Evolutionary conservation across 2,113 vertebrate genomes (phyloP).

Genomic region (Lasiurus borealis): DNA sequence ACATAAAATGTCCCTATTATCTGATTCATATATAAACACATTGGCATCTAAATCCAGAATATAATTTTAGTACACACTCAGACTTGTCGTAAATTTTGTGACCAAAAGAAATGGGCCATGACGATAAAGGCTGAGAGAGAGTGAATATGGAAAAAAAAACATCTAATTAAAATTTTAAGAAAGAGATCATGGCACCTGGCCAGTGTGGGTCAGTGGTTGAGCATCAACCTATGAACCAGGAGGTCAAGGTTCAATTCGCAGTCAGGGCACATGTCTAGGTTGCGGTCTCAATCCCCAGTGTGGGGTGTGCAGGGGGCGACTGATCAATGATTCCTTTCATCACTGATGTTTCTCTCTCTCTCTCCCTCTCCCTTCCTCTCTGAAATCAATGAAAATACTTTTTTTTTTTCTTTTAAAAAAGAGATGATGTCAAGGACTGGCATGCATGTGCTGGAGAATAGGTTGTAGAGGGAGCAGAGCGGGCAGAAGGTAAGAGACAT

Average conservation of each 20-base stretch:
- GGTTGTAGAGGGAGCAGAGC: background rate
- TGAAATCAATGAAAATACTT: no score
- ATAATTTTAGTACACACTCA: conserved; percentile 46
- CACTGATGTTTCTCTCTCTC: no score
- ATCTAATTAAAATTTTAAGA: background rate
- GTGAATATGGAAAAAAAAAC: background rate
- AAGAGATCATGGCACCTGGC: background rate
- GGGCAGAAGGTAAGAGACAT: conserved; percentile 9
- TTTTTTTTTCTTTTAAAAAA: background rate
- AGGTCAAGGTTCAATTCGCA: no score
- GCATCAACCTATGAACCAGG: no score
- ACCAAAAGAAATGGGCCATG: background rate
- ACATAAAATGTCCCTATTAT: conserved; percentile 26
- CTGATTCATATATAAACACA: conserved; percentile 30
- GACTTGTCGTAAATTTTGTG: conserved; percentile 52
- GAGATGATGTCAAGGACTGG: background rate
- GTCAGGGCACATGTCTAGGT: no score
- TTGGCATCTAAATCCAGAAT: conserved; percentile 57
- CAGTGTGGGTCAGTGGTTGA: no score
- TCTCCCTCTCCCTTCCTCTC: no score
- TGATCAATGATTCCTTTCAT: no score
- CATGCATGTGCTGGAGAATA: background rate
- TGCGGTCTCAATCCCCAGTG: no score
- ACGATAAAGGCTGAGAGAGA: conserved; percentile 4
- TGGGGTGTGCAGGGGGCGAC: no score